These are phyloP conservation scores for Tapirus indicus DNA, from an alignment of 2,797 vertebrate genomes.

Conservation along the genomic window DNA sequence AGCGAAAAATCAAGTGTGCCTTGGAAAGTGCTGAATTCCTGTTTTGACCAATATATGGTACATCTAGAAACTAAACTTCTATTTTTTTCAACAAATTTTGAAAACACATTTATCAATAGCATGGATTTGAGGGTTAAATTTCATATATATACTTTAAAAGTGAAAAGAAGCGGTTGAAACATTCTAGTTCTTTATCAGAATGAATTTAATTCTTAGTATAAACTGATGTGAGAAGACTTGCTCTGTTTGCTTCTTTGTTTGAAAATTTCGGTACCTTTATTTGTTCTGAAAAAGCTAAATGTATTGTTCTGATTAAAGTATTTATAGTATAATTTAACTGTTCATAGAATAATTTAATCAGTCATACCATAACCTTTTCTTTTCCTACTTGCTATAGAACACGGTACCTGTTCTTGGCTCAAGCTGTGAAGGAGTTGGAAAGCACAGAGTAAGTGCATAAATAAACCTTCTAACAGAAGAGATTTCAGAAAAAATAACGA, in stretches of 20 bases:
- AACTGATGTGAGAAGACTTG: neutral
- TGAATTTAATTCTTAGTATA: neutral
- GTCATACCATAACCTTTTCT: neutral
- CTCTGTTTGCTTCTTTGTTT: neutral
- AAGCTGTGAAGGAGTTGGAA: slow-evolving; percentile 23
- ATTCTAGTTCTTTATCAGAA: neutral
- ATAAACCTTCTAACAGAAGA: slow-evolving; percentile 80
- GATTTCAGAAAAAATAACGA: slow-evolving; percentile 79
- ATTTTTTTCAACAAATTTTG: neutral
- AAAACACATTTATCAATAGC: neutral
- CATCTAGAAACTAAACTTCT: neutral
- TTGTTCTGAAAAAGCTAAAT: slow-evolving; percentile 35
- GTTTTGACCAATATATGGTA: neutral
- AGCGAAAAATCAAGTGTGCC: neutral
- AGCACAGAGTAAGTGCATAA: slow-evolving; percentile 77
- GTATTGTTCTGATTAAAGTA: neutral
- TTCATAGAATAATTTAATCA: slow-evolving; percentile 15
- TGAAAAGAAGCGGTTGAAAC: neutral
- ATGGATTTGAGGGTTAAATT: neutral
- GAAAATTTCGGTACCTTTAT: slow-evolving; percentile 1
- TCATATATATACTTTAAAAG: neutral
- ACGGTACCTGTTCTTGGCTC: slow-evolving; percentile 29
- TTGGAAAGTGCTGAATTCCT: neutral
- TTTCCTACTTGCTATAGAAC: neutral
- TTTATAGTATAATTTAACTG: slow-evolving; percentile 37